These are phyloP conservation scores for Caenorhabditis sp. DNA, from an alignment of 2,888 invertebrate genomes.

Conservation along the genomic window DNA sequence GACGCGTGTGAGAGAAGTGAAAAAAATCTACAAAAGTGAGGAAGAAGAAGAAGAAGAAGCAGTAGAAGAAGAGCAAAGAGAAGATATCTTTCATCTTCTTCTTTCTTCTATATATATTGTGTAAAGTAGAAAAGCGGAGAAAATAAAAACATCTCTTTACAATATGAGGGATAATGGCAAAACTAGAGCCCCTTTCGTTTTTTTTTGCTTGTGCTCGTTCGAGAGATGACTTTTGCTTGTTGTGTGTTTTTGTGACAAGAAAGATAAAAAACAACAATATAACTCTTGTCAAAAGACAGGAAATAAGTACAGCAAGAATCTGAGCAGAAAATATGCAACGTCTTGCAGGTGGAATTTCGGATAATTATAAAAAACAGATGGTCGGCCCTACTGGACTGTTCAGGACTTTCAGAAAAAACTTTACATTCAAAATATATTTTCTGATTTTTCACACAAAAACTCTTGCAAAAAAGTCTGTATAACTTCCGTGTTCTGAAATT, in stretches of 20 bases:
- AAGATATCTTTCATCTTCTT: neutral
- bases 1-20: neutral
- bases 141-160: constrained; percentile 6
- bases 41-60: neutral
- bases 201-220: neutral
- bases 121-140: neutral
- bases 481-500: too few relatives aligned
- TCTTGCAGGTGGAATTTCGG: too few relatives aligned
- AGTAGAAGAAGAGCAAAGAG: neutral
- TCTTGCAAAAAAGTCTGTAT: too few relatives aligned
- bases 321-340: too few relatives aligned
- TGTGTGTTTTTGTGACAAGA: neutral
- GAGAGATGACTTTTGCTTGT: neutral
- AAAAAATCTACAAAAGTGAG: neutral
- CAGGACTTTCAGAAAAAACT: too few relatives aligned
- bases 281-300: too few relatives aligned
- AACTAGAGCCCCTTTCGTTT: neutral
- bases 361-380: too few relatives aligned
- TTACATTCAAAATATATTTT: too few relatives aligned
- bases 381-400: too few relatives aligned
- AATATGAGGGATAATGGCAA: neutral
- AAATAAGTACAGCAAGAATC: too few relatives aligned
- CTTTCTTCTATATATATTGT: neutral
- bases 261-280: neutral
- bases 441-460: too few relatives aligned